These are phyloP conservation scores for Brachionus rubens DNA, from an alignment of 1,140 invertebrate genomes.

Conservation along the genomic window DNA sequence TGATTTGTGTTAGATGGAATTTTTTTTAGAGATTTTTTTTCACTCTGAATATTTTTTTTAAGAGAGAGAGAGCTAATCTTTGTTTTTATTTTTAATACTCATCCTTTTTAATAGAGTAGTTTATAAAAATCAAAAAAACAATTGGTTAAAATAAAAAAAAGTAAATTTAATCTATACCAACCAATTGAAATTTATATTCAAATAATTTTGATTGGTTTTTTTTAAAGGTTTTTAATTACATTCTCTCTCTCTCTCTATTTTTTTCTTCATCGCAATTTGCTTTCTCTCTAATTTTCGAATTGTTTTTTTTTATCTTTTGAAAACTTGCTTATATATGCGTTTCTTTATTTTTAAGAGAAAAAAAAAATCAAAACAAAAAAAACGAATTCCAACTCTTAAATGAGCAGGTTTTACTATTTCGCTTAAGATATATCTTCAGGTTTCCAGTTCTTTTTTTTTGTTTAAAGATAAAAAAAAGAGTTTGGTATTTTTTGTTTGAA, in stretches of 20 bases:
- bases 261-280: background rate
- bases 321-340: background rate
- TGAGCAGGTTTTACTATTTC: conserved; percentile 8
- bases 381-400: background rate
- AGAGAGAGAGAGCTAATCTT: conserved; percentile 17
- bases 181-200: conserved; percentile 4
- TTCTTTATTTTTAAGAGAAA: background rate
- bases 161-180: background rate
- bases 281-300: no score
- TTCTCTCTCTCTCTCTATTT: background rate
- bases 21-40: background rate
- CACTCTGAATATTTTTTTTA: background rate
- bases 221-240: background rate
- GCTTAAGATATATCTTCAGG: background rate
- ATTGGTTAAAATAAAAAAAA: conserved; percentile 7
- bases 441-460: background rate
- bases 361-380: background rate
- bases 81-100: conserved; percentile 7
- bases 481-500: background rate
- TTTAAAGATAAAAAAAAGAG: conserved; percentile 15
- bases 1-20: background rate
- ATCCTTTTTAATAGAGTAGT: background rate
- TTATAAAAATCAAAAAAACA: background rate
- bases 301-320: background rate
- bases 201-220: conserved; percentile 9